Conservation (phyloP, 2,113 vertebrate species). For the Harpagus bidentatus region DNA sequence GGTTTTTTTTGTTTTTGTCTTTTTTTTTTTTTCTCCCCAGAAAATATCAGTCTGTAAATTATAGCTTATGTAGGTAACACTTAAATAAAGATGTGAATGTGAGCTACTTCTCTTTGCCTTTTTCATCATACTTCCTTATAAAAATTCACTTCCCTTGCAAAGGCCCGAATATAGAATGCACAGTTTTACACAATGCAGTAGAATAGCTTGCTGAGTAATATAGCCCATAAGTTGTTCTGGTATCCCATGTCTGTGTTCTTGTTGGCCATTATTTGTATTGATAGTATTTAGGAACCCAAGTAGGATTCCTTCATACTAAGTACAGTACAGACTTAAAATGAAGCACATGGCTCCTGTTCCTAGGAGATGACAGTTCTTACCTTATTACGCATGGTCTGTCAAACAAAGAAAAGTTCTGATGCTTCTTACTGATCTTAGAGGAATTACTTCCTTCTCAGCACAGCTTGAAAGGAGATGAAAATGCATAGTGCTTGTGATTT, state of each 20-base stretch:
- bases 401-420: background rate
- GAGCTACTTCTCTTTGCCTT: slow-evolving; percentile 6
- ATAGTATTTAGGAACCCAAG: background rate
- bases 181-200: background rate
- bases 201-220: background rate
- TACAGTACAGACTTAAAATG: background rate
- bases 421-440: background rate
- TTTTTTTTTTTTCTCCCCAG: slow-evolving; percentile 30
- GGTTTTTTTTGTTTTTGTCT: background rate
- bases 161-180: background rate
- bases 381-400: background rate
- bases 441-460: background rate
- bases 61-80: slow-evolving; percentile 65
- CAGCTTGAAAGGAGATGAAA: background rate
- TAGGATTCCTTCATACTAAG: background rate
- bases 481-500: background rate
- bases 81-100: slow-evolving; percentile 75
- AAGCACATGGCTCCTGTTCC: background rate
- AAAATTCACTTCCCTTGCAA: background rate
- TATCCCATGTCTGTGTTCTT: background rate
- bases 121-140: background rate
- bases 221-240: background rate
- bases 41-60: slow-evolving; percentile 75
- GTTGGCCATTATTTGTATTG: background rate
- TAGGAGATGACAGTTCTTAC: background rate